These are phyloP conservation scores for Alethe castanea DNA, from an alignment of 2,113 vertebrate genomes.

Conservation along the genomic window DNA sequence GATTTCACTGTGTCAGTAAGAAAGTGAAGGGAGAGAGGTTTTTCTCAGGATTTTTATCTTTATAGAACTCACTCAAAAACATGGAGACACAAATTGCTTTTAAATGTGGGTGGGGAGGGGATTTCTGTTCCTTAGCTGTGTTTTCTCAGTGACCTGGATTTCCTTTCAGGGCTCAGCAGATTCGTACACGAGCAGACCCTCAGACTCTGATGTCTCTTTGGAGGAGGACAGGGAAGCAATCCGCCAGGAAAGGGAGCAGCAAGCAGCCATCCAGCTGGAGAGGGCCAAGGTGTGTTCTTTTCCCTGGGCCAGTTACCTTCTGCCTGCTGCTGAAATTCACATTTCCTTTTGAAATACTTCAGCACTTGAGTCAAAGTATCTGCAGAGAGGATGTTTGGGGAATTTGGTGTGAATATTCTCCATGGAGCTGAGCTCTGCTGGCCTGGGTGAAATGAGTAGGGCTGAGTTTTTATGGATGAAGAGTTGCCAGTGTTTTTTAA, in stretches of 20 bases:
- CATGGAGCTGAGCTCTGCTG: not conserved
- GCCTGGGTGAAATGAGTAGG: not conserved
- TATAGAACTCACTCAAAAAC: not conserved
- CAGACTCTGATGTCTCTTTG: conserved; percentile 98
- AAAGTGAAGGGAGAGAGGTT: not conserved
- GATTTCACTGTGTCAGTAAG: not conserved
- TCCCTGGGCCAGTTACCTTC: not conserved
- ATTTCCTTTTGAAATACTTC: accelerated
- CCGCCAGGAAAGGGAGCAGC: conserved; percentile 92
- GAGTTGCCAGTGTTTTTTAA: not conserved
- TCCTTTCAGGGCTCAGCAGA: conserved; percentile 92
- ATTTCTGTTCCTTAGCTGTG: not conserved
- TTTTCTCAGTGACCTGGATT: not conserved
- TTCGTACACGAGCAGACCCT: conserved; percentile 98
- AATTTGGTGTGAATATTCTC: not conserved
- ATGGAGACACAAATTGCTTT: not conserved
- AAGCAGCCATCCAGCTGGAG: conserved; percentile 92
- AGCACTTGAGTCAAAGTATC: not conserved
- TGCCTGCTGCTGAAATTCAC: not conserved
- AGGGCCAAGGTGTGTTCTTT: conserved; percentile 86
- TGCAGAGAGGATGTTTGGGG: not conserved
- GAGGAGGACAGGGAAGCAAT: conserved; percentile 96
- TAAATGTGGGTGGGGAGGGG: not conserved
- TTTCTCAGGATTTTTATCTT: not conserved
- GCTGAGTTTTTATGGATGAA: not conserved